Evolutionary conservation across 2,113 vertebrate genomes (phyloP), one percentile per base, ranked within the genome.

Genomic region (Charina bottae): DNA sequence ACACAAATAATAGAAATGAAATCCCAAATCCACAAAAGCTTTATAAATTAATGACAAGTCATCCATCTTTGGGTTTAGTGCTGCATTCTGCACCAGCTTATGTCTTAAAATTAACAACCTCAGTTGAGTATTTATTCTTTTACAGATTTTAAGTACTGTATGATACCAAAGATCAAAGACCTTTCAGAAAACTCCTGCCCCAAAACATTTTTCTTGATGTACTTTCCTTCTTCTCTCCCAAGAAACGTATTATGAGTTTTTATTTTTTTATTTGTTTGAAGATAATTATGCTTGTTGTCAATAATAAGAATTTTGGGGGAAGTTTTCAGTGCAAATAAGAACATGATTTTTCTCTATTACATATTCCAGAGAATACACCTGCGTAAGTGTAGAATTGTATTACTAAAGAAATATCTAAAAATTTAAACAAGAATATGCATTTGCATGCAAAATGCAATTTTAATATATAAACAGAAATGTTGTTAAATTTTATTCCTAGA

Each of bases 81-180:
- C 54, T 96, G 96, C 92, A 91, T 97, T 97, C 90, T 95, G 95
- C 93, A 93, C 90, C 93, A 96, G 94, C 97, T 97, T 97, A 96
- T 96, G 97, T 97, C 97, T 98, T 92, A 93, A 97, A 97, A 98
- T 97, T 97, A 96, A 96, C 97, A 93, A 97, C 97, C 96, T 95
- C 89, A 97, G 96, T 97, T 96, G 95, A 97, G 93, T 97, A 95
- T 97, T 97, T 97, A 93, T 97, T 97, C 94, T 97, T 96, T 97
- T 96, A 94, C 95, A 95, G 96, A 91, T 96, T 96, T 97, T 94
- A 96, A 97, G 95, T 95, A 97, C 94, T 96, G 96, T 96, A 94
- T 24, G 12, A 96, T 95, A 94, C 91, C 95, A 95, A 94, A 97
- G 94, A 95, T 94, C 95, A 93, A 84, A 2, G 56, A 92, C 90